Base-by-base conservation (phyloP, 2,113 vertebrate genomes). In the Lagenorhynchus albirostris region DNA sequence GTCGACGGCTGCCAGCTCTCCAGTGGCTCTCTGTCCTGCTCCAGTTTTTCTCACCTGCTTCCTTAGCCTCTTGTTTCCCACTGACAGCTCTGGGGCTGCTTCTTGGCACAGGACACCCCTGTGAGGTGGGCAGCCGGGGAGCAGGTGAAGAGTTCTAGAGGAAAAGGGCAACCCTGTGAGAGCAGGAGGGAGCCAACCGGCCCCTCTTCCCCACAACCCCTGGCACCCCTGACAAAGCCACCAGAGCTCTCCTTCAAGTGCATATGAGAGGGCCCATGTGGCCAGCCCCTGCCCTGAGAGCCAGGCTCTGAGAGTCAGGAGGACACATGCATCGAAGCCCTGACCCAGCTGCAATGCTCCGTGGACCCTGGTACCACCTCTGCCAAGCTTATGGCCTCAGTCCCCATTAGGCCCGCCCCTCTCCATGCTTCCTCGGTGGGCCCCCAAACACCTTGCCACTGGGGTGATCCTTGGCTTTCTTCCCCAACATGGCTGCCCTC, bases 21-120 rank as follows among this genome's bases (percentile, higher is more conserved):
- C 71, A 18, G 95, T 4, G 36, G 96, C 96, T 82, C 50, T 95
- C 91, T 73, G 97, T 92, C 89, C 96, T 97, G 95, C 84, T 95
- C 97, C 50, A 96, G 91, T 96, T 98, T 96, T 97, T 31, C 87
- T 98, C 90, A 96, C 92, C 97, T 95, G 95, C 98, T 97, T 98
- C 84, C 92, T 97, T 94, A 89, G 98, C 97, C 97, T 97, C 94
- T 96, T 96, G 81, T 60, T 94, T 97, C 85, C 80, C 29, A n/a
- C 89, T 95, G 93, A 95, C 97, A 96, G 93, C 95, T 95, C 98
- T 96, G 94, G 82, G 55, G 41, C 85, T 91, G 71, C 83, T 94
- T 74, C 92, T 94, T 97, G 97, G 95, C 94, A 60, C 76, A 60
- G 55, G 60, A 84, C 95, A 36, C 36, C 36, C 76, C 77, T 68